Conservation (phyloP, 2,888 invertebrate species). For the Leptinotarsa tumamoca region DNA sequence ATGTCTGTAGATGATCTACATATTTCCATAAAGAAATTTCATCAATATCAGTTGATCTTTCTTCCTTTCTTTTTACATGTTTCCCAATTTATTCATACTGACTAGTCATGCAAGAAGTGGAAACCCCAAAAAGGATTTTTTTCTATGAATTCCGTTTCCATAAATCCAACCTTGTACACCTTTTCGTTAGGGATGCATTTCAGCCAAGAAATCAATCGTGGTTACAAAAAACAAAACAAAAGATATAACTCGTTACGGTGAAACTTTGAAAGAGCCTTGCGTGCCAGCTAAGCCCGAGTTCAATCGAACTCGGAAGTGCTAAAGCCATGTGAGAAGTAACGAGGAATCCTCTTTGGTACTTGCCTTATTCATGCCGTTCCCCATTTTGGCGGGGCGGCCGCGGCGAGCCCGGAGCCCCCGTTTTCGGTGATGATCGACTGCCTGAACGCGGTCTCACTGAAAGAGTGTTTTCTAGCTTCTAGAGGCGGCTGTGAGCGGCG, state of each 20-base stretch:
- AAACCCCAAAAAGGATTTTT: no score
- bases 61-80: no score
- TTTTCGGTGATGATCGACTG: constrained; percentile 36
- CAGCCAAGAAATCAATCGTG: background rate
- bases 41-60: no score
- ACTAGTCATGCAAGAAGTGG: no score
- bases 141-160: no score
- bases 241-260: background rate
- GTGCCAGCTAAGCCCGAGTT: background rate
- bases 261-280: constrained; percentile 3
- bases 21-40: no score
- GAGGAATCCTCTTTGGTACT: constrained; percentile 53
- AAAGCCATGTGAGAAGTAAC: constrained; percentile 21
- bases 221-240: background rate
- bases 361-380: constrained; percentile 94
- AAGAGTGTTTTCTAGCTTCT: constrained; percentile 30
- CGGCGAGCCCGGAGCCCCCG: constrained; percentile 39
- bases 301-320: constrained; percentile 11
- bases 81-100: no score
- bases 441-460: constrained; percentile 42
- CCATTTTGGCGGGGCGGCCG: constrained; percentile 69
- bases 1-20: no score
- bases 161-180: no score
- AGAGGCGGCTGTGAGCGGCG: constrained; percentile 35
- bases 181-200: no score